These are phyloP conservation scores for Saguinus oedipus DNA, from an alignment of 2,797 vertebrate species.

Conservation along the genomic window DNA sequence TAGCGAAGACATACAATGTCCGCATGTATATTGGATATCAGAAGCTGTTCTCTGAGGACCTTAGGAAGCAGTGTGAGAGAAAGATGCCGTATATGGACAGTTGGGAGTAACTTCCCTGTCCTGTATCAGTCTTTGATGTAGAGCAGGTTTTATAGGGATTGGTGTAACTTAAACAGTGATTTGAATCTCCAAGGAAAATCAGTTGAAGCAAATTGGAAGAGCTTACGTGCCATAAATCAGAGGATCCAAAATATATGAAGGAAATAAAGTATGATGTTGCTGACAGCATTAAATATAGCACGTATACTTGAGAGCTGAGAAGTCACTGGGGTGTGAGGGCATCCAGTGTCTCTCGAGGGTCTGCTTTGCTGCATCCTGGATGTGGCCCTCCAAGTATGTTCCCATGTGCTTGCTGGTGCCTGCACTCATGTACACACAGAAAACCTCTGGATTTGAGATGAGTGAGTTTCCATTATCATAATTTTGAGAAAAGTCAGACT, in stretches of 20 bases:
- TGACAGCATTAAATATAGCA: conserved; percentile 74
- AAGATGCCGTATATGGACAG: background rate
- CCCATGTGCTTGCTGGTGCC: fast-evolving
- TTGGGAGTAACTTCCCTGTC: background rate
- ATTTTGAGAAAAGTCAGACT: conserved; percentile 13
- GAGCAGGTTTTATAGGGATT: conserved; percentile 67
- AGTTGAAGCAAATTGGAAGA: conserved; percentile 73
- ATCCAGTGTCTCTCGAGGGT: background rate
- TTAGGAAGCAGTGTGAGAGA: background rate
- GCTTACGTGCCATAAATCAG: conserved; percentile 66
- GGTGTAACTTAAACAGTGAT: conserved; percentile 61
- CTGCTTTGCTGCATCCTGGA: no score
- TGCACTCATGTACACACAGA: background rate
- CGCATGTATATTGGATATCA: background rate
- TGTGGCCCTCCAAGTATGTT: fast-evolving
- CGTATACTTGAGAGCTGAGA: conserved; percentile 71
- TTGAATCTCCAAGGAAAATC: conserved; percentile 71
- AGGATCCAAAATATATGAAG: conserved; percentile 74
- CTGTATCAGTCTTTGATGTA: conserved; percentile 24
- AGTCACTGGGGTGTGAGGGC: background rate
- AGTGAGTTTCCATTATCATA: background rate
- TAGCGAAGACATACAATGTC: background rate
- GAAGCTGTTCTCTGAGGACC: background rate
- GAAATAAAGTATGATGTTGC: conserved; percentile 71
- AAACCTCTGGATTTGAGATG: background rate